A percentile compares a stretch with the other conserved stretches of the same genome.
phyloP scores from a whole-genome alignment of 2,888 invertebrate genomes.

The Catocala nupta region DNA sequence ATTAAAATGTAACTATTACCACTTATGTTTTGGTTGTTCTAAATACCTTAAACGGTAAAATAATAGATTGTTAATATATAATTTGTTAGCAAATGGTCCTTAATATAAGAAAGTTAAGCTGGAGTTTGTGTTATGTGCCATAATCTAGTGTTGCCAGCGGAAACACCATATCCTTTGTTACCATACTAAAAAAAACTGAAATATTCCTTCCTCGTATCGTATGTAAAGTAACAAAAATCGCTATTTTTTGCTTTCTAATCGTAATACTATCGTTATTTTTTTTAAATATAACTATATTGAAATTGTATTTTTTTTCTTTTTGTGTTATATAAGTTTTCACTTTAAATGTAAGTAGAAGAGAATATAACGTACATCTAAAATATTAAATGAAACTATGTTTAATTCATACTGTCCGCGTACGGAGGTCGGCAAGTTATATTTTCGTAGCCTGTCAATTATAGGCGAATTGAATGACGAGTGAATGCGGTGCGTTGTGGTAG shows the following conservation, averaged over 20 bases:
- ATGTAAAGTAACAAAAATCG: conserved; percentile 75
- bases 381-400: conserved; percentile 60
- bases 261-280: conserved; percentile 75
- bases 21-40: conserved; percentile 10
- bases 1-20: conserved; percentile 6
- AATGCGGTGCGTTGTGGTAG: conserved; percentile 28
- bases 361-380: conserved; percentile 72
- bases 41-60: conserved; percentile 39
- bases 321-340: conserved; percentile 69
- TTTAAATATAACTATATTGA: conserved; percentile 76
- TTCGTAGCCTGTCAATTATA: conserved; percentile 40
- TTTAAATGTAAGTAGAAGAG: conserved; percentile 80
- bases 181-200: conserved; percentile 73
- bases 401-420: conserved; percentile 57
- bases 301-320: conserved; percentile 59
- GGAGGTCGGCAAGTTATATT: conserved; percentile 56
- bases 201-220: conserved; percentile 73
- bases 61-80: conserved; percentile 53
- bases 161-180: conserved; percentile 84
- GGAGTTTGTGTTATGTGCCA: conserved; percentile 82
- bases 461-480: conserved; percentile 34
- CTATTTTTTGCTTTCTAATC: conserved; percentile 80
- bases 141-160: conserved; percentile 82
- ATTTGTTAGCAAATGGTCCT: conserved; percentile 74
- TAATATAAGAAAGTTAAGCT: conserved; percentile 81